Base-by-base conservation (phyloP, 1,140 invertebrate genomes). In the Diabrotica virgifera region DNA sequence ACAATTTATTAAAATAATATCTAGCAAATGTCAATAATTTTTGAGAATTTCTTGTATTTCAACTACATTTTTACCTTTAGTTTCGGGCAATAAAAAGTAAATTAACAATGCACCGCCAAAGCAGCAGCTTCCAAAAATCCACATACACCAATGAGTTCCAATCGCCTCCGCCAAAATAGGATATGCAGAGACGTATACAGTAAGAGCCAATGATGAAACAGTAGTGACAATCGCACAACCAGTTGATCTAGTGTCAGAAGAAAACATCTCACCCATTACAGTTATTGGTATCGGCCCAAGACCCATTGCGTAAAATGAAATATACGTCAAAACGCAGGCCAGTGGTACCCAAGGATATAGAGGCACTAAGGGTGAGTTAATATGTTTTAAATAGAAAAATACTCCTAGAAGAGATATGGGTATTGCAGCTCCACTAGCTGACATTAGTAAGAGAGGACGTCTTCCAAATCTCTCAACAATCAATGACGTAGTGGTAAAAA, bases 221-320 rank as follows among this genome's bases (percentile, higher is more conserved):
- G 56, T 36, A 5, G 38, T 37, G 0, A 90, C 89, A 6, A 92
- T 81, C 0, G 89, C 86, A 0, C 89, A 88, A 0, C 91, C 92
- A 5, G 85, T 79, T 0, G 90, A 88, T 75, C 92, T 90, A 1
- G 92, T 85, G 69, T 89, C 86, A 0, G 86, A 81, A 1, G 93
- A 87, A 70, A 94, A 91, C 69, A 95, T 85, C 79, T 96, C 91
- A 5, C 88, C 89, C 84, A 94, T 89, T 36, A 96, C 85, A 0
- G 92, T 86, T 91, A 92, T 94, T 0, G 92, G 91, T 9, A 95
- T 80, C 0, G 93, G 91, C 0, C 93, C 93, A 70, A 93, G 89
- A 5, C 90, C 91, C 76, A 85, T 78, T 79, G 87, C 86, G 74
- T 89, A 91, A 0, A 85, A 82, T 24, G 86, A 79, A 24, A 89